These are phyloP conservation scores for Bombus turneri DNA, from an alignment of 1,140 invertebrate species.

Conservation along the genomic window DNA sequence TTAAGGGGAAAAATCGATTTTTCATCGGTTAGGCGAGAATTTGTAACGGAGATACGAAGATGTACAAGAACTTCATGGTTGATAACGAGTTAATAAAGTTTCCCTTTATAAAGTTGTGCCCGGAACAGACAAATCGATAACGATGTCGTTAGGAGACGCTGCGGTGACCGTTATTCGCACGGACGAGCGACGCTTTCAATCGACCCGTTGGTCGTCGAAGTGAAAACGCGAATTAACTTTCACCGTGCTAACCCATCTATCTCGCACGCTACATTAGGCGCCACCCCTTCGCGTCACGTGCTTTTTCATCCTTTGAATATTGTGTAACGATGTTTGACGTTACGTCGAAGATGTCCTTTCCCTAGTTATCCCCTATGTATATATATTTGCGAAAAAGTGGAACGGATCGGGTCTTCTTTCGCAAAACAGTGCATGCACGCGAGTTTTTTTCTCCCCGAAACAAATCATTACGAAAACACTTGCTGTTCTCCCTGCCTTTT, in stretches of 20 bases:
- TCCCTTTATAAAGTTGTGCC: conserved; percentile 40
- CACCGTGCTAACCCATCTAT: conserved; percentile 69
- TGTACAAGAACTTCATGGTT: neutral
- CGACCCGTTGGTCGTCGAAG: conserved; percentile 65
- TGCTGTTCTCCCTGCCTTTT: neutral
- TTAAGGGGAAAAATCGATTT: neutral
- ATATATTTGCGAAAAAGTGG: too few species aligned
- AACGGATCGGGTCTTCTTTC: neutral
- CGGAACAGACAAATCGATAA: conserved; percentile 63
- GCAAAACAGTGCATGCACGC: neutral
- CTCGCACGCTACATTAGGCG: conserved; percentile 72
- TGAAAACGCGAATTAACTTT: conserved; percentile 73
- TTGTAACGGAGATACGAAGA: neutral
- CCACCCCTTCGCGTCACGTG: conserved; percentile 63
- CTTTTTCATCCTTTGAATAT: conserved; percentile 73
- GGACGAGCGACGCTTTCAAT: conserved; percentile 66
- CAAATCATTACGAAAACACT: neutral
- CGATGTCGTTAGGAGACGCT: conserved; percentile 66
- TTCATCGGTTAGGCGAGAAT: neutral
- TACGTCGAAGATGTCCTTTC: conserved; percentile 54
- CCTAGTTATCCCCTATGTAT: neutral
- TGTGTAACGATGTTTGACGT: conserved; percentile 70
- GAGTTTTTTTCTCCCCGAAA: neutral
- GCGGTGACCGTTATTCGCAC: conserved; percentile 65
- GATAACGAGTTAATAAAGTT: conserved; percentile 55